These are phyloP conservation scores for Spialia ferax DNA, from an alignment of 2,888 invertebrate species.

Conservation along the genomic window DNA sequence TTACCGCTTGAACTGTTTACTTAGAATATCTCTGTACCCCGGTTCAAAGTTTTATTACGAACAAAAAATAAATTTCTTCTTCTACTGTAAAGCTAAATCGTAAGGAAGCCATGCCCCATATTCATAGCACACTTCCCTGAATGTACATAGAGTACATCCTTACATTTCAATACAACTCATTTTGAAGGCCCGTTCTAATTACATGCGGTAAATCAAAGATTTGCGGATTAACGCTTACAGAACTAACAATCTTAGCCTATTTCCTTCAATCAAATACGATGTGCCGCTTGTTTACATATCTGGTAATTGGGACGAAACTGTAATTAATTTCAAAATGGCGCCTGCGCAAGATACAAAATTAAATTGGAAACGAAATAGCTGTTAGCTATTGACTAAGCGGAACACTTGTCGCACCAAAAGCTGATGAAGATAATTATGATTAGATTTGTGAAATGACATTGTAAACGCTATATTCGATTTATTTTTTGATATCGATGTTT, in stretches of 20 bases:
- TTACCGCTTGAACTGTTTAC: too few species aligned
- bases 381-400: conserved; percentile 20
- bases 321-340: conserved; percentile 45
- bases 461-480: too few species aligned
- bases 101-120: too few species aligned
- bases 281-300: conserved; percentile 38
- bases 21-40: too few species aligned
- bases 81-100: too few species aligned
- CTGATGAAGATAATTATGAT: not conserved
- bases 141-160: too few species aligned
- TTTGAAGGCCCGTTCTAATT: conserved; percentile 18
- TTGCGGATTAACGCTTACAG: conserved; percentile 21
- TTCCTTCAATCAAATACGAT: conserved; percentile 24
- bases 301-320: conserved; percentile 46
- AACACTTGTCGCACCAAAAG: not conserved
- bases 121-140: too few species aligned
- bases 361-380: conserved; percentile 36
- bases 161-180: not conserved
- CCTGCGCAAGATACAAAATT: conserved; percentile 26
- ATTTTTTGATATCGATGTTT: too few species aligned
- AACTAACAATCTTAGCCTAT: conserved; percentile 33
- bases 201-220: conserved; percentile 28
- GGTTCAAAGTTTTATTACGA: too few species aligned
- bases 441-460: too few species aligned
- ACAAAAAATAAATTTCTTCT: too few species aligned